Base-by-base conservation (phyloP, 2,113 vertebrate species). In the Brachirus orientalis region DNA sequence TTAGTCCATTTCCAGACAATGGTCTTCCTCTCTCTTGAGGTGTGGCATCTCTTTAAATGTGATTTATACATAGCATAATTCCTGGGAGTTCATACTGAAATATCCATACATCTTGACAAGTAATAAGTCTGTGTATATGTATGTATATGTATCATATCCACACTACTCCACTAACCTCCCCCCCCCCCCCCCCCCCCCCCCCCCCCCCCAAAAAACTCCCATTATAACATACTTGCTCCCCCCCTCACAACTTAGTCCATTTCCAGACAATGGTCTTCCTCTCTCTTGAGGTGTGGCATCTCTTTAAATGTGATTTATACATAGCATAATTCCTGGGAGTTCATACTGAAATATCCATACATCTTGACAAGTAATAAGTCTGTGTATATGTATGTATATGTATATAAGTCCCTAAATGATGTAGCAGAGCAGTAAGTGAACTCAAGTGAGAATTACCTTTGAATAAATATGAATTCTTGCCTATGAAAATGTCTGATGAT, bases 51-150 rank as follows among this genome's bases (percentile, higher is more conserved):
- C 56, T 63, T 51, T 76, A 38, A 75, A 72, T 35, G 54, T 47
- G 63, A 84, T 84, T 75, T 78, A 75, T 75, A 75, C 55, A 81
- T 82, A 64, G 70, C 46, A 11, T 60, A 70, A 76, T 82, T 80
- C 62, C 54, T 59, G 19, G 10, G 67, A 68, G 77, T 48, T 36
- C 70, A 69, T 63, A 40, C 56, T 51, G 61, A 11, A 78, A 56
- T 50, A 73, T 65, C 68, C 52, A 64, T 47, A 76, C 10, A 43
- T 62, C 33, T 63, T 51, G 63, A 70, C 35, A 38, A 45, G 54
- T 65, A 64, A 73, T 63, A 55, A 16, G 7, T 51, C 28, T 61
- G 50, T 73, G 61, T 47, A 63, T 58, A 72, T 47, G 66, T 12
- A 35, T n/a, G n/a, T n/a, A n/a, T n/a, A 52, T 20, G 14, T n/a